These are phyloP conservation scores for Pantelozetes paolii DNA, from an alignment of 2,888 invertebrate species.

Conservation along the genomic window DNA sequence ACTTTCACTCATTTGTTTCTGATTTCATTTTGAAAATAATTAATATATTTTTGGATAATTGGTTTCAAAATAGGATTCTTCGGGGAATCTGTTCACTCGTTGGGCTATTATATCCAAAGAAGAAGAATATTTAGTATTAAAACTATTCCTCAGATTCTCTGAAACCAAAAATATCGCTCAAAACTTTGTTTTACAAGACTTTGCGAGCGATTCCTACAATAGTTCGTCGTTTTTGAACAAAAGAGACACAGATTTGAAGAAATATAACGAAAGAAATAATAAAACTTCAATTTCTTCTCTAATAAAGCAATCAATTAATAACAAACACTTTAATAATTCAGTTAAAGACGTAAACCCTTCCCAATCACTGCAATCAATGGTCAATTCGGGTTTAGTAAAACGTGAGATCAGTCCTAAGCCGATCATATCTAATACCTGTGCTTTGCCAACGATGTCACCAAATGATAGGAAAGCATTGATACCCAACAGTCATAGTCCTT, in stretches of 20 bases:
- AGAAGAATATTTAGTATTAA: constrained; percentile 84
- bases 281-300: constrained; percentile 39
- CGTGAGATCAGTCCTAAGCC: neutral
- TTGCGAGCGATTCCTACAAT: constrained; percentile 31
- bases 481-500: constrained; percentile 55
- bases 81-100: constrained; percentile 51
- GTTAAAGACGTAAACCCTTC: constrained; percentile 38
- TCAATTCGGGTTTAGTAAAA: constrained; percentile 45
- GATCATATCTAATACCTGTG: neutral
- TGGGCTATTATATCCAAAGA: constrained; percentile 82
- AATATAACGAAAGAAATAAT: constrained; percentile 58
- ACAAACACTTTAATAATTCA: constrained; percentile 14
- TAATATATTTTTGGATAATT: no score
- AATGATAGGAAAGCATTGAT: neutral
- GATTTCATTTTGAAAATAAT: no score
- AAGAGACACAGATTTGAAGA: constrained; percentile 58
- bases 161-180: constrained; percentile 79
- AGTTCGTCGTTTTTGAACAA: neutral
- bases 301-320: constrained; percentile 18
- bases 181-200: constrained; percentile 55
- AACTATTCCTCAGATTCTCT: constrained; percentile 83
- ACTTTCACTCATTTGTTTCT: no score
- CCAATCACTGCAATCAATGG: constrained; percentile 48
- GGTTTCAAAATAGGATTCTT: constrained; percentile 38
- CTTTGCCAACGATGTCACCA: constrained; percentile 16